Base-by-base conservation (phyloP, 2,797 vertebrate genomes). In the Gambelia wislizenii region DNA sequence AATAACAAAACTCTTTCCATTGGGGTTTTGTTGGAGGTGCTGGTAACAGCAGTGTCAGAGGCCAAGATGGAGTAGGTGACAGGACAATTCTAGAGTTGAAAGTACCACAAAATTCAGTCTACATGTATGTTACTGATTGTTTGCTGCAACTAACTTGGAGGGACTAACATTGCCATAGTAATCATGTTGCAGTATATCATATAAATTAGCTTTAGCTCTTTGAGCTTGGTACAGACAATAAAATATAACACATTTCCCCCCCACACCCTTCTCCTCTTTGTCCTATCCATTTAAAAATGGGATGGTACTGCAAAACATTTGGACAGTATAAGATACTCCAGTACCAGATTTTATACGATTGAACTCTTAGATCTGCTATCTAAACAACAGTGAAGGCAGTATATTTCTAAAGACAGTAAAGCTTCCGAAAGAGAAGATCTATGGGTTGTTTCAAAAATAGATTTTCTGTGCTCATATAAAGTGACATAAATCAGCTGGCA, bases 201-300 rank as follows among this genome's bases (percentile, higher is more conserved):
- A 82, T 85, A 75, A 44, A 85, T 59, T 33, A 85, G 36, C 54
- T 74, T 18, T 77, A 30, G 20, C 33, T 86, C 39, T 44, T 33
- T 36, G 18, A 13, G 39, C 25, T 6, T 76, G 56, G 36, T 91
- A 36, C 83, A 2, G 70, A 52, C 86, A 82, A 77, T 59, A 88
- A 47, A 90, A 95, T 89, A 89, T 89, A 64, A 89, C 79, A 94
- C 87, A 82, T 39, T 86, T 84, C 89, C 81, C 77, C 86, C 84
- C n/a, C n/a, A n/a, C n/a, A n/a, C n/a, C 61, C 42, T 92, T 79
- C 89, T 92, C 88, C 88, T 94, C 87, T 94, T 91, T 80, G 84
- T 44, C 84, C 85, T 27, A 22, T 18, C 42, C 30, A 72, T 56
- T 54, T 70, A 36, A 79, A 69, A 87, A 56, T 83, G 88, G 87